These are phyloP conservation scores for Ectemnius continuus DNA, from an alignment of 2,888 invertebrate species.

Conservation along the genomic window DNA sequence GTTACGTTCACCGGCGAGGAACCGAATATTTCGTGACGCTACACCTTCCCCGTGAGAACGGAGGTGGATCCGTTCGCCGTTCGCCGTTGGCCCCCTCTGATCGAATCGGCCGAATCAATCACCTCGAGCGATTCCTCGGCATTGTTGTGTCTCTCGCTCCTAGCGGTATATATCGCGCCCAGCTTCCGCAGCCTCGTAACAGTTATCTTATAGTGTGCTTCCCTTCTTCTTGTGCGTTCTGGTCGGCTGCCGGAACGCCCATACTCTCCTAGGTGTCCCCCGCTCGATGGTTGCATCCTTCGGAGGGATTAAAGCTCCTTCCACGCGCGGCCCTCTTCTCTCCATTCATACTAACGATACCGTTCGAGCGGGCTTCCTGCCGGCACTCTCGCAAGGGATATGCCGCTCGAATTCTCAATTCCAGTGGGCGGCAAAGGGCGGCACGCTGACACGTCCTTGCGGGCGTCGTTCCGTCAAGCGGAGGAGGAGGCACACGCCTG, in stretches of 20 bases:
- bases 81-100: background rate
- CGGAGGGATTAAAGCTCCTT: too few relatives aligned
- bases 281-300: too few relatives aligned
- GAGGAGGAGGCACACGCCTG: background rate
- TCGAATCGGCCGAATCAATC: conserved; percentile 7
- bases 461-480: background rate
- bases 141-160: background rate
- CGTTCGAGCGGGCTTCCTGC: too few relatives aligned
- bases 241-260: too few relatives aligned
- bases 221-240: too few relatives aligned
- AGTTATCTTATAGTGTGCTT: background rate
- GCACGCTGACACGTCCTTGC: background rate
- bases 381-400: background rate
- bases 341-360: too few relatives aligned
- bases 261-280: too few relatives aligned
- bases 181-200: conserved; percentile 7
- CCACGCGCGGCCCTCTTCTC: too few relatives aligned
- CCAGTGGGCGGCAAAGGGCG: background rate
- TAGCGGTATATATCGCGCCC: background rate
- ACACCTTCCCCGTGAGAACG: conserved; percentile 6
- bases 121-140: background rate
- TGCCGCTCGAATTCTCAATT: background rate
- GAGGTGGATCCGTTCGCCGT: conserved; percentile 6
- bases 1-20: conserved; percentile 64
- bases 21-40: conserved; percentile 22